Base-by-base conservation (phyloP, 2,888 invertebrate species). In the Aleiodes alternator region DNA sequence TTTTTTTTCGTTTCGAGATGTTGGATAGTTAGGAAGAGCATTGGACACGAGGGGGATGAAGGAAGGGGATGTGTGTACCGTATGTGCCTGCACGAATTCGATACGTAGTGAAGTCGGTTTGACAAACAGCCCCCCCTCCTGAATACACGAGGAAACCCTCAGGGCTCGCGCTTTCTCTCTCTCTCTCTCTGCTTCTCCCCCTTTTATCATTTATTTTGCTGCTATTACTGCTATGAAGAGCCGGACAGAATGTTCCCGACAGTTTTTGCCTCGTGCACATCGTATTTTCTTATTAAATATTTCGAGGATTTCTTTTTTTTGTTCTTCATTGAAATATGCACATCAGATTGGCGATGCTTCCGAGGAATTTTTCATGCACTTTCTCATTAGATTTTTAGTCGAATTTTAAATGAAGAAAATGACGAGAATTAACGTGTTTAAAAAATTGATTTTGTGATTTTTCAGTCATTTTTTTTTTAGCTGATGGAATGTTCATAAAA, bases 191-290 rank as follows among this genome's bases (percentile, higher is more conserved):
- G 14, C 50, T 38, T 55, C 68, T 61, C 64, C 57, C 75, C 75
- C 75, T 51, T 73, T 71, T 68, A 75, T 71, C 75, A 75, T 75
- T 75, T 71, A 71, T 75, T 75, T 66, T 73, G 69, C 53, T 51
- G 73, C 69, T 73, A 73, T 73, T 73, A 73, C 69, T 34, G 69
- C 59, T 59, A 51, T 9, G 38, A 73, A 69, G 69, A 68, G 68
- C 51, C 57, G 68, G 64, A 64, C 66, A 31, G 56, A 68, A 73
- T 68, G 57, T 73, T 68, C 68, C n/a, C 59, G 31, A 29, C 59
- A 59, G 59, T 55, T 16, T 55, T n/a, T n/a, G n/a, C 14, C 6
- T 55, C 55, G 55, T 55, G 16, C 53, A n/a, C 53, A 55, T 53
- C 51, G 50, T 48, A 57, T 7, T 48, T 43, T 43, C 16, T 38